Evolutionary conservation across 1,140 invertebrate species (phyloP), one percentile per base, ranked within the genome.

Genomic region (Scaptomyza pallida): DNA sequence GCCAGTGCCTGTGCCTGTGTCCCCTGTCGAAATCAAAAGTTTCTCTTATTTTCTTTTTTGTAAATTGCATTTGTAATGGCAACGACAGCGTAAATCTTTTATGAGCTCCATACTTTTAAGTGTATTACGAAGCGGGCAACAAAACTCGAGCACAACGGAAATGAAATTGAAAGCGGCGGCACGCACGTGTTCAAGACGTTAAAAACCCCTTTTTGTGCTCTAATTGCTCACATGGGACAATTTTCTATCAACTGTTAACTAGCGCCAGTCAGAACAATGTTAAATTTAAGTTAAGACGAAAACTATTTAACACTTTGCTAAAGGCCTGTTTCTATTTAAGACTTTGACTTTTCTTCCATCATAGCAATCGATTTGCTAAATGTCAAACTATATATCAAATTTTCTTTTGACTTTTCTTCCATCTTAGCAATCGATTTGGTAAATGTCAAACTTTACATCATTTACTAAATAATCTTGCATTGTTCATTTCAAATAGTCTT

Each of bases 21-120:
- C 21, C 68, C 15, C 47, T 48, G 41, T 45, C 75, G 77, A 85
- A 85, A 85, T 85, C 81, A 85, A 86, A 85, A 85, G 80, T 85
- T 37, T 30, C 2, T 30, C 6, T 9, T 9, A 1, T 9, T 0
- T 9, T 30, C 86, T 86, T 68, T 85, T 86, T 68, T 80, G 63
- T 73, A 85, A 85, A 85, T 85, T 85, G 80, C 80, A 80, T 85
- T 86, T 72, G 78, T 82, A 82, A 81, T 78, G 74, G 78, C 78
- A 82, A 69, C 70, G 80, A 80, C 55, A n/a, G 68, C 80, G 73
- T 85, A 85, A 86, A 85, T 85, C 81, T 85, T 85, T 85, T 86
- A 85, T 85, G 80, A 86, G 80, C 69, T 57, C 55, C 44, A 55
- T 60, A 64, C 65, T 67, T n/a, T n/a, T 68, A 65, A 76, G 78